Evolutionary conservation across 2,888 invertebrate genomes (phyloP).

Genomic region (Eilema griseolum): DNA sequence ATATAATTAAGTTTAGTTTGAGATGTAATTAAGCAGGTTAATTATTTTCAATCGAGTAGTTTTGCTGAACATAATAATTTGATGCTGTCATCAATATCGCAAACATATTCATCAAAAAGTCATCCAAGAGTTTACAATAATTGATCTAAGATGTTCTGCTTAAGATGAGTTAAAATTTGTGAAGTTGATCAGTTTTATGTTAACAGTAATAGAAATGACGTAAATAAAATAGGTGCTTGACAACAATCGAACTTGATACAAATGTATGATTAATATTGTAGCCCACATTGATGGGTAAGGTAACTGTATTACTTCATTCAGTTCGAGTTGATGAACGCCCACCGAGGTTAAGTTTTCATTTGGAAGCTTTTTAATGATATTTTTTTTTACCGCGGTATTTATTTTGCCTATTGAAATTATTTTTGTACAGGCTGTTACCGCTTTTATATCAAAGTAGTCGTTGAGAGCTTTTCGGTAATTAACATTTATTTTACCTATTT

Average conservation of each 20-base stretch:
- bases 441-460: background rate
- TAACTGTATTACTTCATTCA: background rate
- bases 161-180: constrained; percentile 26
- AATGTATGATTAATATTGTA: constrained; percentile 20
- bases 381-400: background rate
- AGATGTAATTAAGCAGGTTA: background rate
- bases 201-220: background rate
- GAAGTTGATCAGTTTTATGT: constrained; percentile 27
- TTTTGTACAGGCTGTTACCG: background rate
- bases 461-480: background rate
- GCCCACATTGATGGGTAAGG: constrained; percentile 9
- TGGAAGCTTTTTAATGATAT: background rate
- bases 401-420: background rate
- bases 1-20: too few relatives aligned
- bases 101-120: background rate
- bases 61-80: background rate
- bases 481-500: background rate
- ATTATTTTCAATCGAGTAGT: background rate
- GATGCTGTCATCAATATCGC: background rate
- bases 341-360: background rate
- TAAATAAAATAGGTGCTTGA: constrained; percentile 19
- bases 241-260: constrained; percentile 21
- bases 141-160: background rate
- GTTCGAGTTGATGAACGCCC: background rate
- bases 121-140: background rate